Conservation (phyloP, 2,888 invertebrate genomes). For the Apamea anceps region DNA sequence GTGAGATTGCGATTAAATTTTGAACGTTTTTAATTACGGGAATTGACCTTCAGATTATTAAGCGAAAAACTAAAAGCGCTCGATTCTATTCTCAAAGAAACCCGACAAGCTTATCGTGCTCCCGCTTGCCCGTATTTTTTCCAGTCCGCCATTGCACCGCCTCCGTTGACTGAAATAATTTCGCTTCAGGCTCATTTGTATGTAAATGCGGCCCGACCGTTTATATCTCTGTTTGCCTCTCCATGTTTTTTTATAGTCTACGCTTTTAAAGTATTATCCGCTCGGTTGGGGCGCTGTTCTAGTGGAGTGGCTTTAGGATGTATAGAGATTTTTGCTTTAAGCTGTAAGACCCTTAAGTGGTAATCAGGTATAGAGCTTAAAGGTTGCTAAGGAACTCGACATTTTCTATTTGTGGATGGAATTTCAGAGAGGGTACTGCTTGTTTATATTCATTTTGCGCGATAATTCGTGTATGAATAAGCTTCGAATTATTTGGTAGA, state of each 20-base stretch:
- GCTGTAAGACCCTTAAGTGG: conserved; percentile 42
- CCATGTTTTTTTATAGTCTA: conserved; percentile 79
- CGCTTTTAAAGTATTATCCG: conserved; percentile 73
- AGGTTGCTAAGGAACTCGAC: conserved; percentile 13
- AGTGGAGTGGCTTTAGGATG: conserved; percentile 58
- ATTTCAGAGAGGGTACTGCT: conserved; percentile 5
- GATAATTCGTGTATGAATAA: neutral
- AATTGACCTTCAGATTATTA: neutral
- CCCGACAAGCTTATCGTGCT: conserved; percentile 31
- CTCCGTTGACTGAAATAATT: conserved; percentile 79
- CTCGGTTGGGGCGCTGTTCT: conserved; percentile 62
- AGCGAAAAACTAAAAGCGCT: neutral
- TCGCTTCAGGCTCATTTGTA: conserved; percentile 84
- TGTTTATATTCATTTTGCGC: conserved; percentile 2
- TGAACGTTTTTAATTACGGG: too few species aligned
- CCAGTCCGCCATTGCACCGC: conserved; percentile 71
- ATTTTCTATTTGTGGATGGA: neutral
- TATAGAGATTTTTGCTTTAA: conserved; percentile 61
- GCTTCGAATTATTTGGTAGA: neutral
- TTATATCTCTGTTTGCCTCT: conserved; percentile 85
- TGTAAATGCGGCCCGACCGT: conserved; percentile 83
- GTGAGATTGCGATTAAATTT: too few species aligned
- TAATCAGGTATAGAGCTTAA: conserved; percentile 41
- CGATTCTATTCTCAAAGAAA: conserved; percentile 19
- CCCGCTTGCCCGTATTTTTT: conserved; percentile 69